Base-by-base conservation (phyloP, 2,888 invertebrate genomes). In the Eupithecia inturbata region DNA sequence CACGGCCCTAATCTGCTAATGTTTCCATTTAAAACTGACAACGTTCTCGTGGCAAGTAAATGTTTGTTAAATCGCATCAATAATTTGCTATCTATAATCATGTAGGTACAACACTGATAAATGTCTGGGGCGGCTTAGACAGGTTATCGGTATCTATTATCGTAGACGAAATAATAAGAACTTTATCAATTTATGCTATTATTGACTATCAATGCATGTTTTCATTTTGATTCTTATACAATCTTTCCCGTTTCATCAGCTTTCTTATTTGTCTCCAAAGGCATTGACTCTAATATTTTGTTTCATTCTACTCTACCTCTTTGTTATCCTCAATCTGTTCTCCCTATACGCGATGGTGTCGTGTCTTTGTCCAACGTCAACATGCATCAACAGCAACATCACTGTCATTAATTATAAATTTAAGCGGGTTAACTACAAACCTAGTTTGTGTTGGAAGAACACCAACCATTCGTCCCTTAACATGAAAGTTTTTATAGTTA, bases 31-130 rank as follows among this genome's bases (percentile, higher is more conserved):
- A 64, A 36, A n/a, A 64, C 63, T 19, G 63, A 64, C 36, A 33
- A 63, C n/a, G 22, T 57, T 26, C 26, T 26, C 14, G 14, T 57
- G 12, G 57, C 12, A 53, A 53, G 53, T 53, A 57, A 14, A 53
- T 22, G 57, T 57, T 57, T 57, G 14, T 26, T 57, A 14, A 5
- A 57, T 12, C 22, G 57, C 57, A 26, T 64, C 63, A n/a, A 28
- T 33, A 33, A 36, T 63, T 63, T 33, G 33, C 63, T 63, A 64
- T 64, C 33, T 31, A 62, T 19, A 33, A n/a, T 33, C 53, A 68
- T 53, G 39, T 64, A n/a, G n/a, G n/a, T n/a, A n/a, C n/a, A 64
- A 26, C 64, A 68, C 57, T 26, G 67, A 67, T 64, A n/a, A 72
- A 68, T 26, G 19, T 73, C 73, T 57, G 57, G 49, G 57, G 26